Base-by-base conservation (phyloP, 2,113 vertebrate genomes). In the Hippoglossus stenolepis region DNA sequence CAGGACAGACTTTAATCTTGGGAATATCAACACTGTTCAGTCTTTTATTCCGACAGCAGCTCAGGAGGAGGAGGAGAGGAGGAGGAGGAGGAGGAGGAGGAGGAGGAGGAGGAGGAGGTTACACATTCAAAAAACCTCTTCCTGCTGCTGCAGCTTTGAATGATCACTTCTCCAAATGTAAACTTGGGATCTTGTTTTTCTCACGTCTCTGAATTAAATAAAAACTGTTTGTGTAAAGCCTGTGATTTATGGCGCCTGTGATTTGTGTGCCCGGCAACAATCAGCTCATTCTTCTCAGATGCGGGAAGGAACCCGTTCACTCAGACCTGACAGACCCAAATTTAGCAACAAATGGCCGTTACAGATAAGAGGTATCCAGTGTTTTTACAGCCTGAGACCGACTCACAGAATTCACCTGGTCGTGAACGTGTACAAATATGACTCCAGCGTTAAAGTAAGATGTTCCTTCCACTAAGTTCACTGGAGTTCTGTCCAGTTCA, bases 281-380 rank as follows among this genome's bases (percentile, higher is more conserved):
- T 87, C 82, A 23, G 70, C 58, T 77, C 76, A 79, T 85, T 88
- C 82, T 87, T 78, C 31, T 78, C 26, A 28, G 40, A 65, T 73
- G 77, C 1, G 60, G 84, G 75, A 79, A 89, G 80, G 78, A 90
- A 80, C 65, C 9, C 53, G 0, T 45, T 57, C 76, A 49, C 83
- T 79, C 62, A 11, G 35, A 74, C 40, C 3, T 59, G 80, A 85
- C 75, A 24, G 26, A 9, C 8, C 79, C 73, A 81, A 79, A 79
- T 74, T 81, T 73, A 84, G 76, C 65, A 43, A 68, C 83, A 79
- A 72, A 81, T 77, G 74, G 18, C 49, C 57, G 54, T 35, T 5
- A 38, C 31, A 79, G 84, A 90, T 88, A 90, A 86, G 84, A 83
- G 4, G 28, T 3, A 14, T 35, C 65, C 38, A 11, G n/a, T 26